Conservation (phyloP, 2,888 invertebrate genomes). For the Pyrrhosoma nymphula region DNA sequence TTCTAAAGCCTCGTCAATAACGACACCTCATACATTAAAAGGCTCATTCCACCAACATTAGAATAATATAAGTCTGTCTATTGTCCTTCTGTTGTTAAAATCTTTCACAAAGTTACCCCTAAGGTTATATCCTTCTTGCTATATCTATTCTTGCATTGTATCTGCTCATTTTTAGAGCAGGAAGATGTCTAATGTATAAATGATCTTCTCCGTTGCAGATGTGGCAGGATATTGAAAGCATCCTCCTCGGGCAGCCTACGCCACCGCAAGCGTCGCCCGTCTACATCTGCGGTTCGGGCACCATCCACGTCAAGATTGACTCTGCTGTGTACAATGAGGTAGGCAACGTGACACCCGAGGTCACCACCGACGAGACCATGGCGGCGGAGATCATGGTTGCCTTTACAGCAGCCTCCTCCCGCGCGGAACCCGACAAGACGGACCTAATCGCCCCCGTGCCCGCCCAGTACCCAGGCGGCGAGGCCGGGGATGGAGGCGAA, state of each 20-base stretch:
- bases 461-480: constrained; percentile 38
- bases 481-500: not conserved
- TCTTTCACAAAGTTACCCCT: too few species aligned
- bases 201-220: constrained; percentile 75
- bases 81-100: too few species aligned
- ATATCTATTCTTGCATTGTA: not conserved
- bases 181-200: not conserved
- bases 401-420: not conserved
- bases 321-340: constrained; percentile 14
- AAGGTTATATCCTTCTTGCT: not conserved
- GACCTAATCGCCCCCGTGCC: constrained; percentile 50
- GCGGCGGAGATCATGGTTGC: not conserved
- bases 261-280: constrained; percentile 75
- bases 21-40: too few species aligned
- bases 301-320: constrained; percentile 69
- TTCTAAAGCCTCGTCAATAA: too few species aligned
- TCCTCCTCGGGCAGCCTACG: constrained; percentile 76
- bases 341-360: constrained; percentile 34
- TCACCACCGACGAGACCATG: not conserved
- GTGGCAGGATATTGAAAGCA: constrained; percentile 79
- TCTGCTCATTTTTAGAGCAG: not conserved
- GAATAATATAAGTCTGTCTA: too few species aligned
- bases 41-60: too few species aligned
- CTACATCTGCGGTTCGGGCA: constrained; percentile 73
- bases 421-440: constrained; percentile 29